These are phyloP conservation scores for Lanistes nyassanus DNA, from an alignment of 1,140 invertebrate genomes.

Conservation along the genomic window DNA sequence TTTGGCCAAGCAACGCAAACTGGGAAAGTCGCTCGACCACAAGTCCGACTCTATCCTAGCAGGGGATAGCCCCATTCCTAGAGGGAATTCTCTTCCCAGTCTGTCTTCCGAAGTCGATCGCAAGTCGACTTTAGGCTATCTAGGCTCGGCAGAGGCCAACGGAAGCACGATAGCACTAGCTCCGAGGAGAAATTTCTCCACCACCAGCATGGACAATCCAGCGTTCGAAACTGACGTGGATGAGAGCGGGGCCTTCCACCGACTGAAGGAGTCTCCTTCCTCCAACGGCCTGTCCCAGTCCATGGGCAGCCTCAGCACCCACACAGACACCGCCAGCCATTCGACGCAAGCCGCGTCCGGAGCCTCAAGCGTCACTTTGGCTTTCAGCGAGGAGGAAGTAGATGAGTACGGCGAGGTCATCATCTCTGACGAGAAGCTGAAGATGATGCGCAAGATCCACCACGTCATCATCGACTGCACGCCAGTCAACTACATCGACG, in stretches of 20 bases:
- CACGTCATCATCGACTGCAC: constrained; percentile 66
- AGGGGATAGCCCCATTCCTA: constrained; percentile 5
- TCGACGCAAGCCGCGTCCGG: too few relatives aligned
- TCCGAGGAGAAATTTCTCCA: constrained; percentile 22
- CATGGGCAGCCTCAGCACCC: constrained; percentile 28
- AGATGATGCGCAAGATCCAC: constrained; percentile 51
- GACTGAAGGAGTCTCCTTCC: not conserved
- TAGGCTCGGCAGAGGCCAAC: not conserved
- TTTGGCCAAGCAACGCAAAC: constrained; percentile 20
- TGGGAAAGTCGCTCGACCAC: constrained; percentile 18
- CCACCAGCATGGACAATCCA: constrained; percentile 39
- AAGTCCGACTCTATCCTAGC: constrained; percentile 22
- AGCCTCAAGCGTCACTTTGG: constrained; percentile 7
- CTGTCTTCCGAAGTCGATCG: too few relatives aligned
- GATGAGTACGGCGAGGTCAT: constrained; percentile 53
- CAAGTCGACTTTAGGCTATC: not conserved
- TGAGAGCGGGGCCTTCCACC: not conserved
- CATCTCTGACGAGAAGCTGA: constrained; percentile 52
- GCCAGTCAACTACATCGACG: constrained; percentile 65
- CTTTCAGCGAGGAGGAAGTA: constrained; percentile 46
- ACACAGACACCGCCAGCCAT: not conserved
- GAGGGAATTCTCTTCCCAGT: not conserved
- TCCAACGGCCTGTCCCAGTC: not conserved
- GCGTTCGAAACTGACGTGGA: constrained; percentile 38
- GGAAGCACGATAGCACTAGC: too few relatives aligned